Evolutionary conservation across 2,888 invertebrate genomes (phyloP).

Genomic region (Cheilosia vernalis): DNA sequence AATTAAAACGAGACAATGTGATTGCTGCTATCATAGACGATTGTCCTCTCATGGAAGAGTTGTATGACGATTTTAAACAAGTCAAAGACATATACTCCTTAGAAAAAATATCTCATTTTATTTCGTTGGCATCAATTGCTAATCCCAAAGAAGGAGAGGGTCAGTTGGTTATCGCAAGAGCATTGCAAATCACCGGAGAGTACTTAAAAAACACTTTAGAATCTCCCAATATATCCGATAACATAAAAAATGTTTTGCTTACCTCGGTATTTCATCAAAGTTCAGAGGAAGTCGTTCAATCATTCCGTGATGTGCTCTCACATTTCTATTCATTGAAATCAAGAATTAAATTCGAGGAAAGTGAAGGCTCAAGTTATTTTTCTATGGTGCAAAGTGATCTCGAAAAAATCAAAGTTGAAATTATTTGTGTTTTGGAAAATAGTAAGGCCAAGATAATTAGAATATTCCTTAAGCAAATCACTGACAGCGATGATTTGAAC

Average conservation of each 20-base stretch:
- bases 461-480: background rate
- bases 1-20: slow-evolving; percentile 1
- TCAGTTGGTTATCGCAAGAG: slow-evolving; percentile 72
- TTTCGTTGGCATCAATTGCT: slow-evolving; percentile 30
- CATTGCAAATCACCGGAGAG: slow-evolving; percentile 76
- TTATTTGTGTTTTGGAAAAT: background rate
- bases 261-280: background rate
- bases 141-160: slow-evolving; percentile 43
- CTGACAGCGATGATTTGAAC: background rate
- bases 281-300: slow-evolving; percentile 31
- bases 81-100: slow-evolving; percentile 76
- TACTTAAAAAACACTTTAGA: slow-evolving; percentile 76
- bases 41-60: slow-evolving; percentile 59
- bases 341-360: background rate
- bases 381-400: background rate
- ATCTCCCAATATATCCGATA: slow-evolving; percentile 76
- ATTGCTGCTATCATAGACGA: background rate
- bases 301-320: slow-evolving; percentile 21
- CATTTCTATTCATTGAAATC: background rate
- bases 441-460: background rate
- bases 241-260: slow-evolving; percentile 35
- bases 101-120: slow-evolving; percentile 66
- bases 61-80: slow-evolving; percentile 74
- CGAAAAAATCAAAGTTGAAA: background rate
- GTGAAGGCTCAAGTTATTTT: background rate